These are phyloP conservation scores for Denticeps clupeoides DNA, from an alignment of 2,797 vertebrate species.

Conservation along the genomic window DNA sequence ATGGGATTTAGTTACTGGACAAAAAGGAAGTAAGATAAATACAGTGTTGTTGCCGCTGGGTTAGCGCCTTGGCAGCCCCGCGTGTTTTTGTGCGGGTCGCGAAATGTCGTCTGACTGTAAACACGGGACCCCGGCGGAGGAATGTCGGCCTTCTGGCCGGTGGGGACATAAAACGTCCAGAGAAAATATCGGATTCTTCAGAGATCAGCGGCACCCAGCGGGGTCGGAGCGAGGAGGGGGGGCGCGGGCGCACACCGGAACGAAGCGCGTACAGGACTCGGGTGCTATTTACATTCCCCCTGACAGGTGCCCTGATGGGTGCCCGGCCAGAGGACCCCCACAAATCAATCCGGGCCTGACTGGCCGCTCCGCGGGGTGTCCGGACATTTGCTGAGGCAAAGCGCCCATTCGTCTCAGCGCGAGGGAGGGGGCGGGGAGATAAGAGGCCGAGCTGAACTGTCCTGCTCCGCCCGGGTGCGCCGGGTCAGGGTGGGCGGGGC, in stretches of 20 bases:
- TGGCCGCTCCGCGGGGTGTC: conserved; percentile 57
- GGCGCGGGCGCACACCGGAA: conserved; percentile 8
- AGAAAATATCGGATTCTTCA: conserved; percentile 24
- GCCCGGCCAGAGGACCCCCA: conserved; percentile 41
- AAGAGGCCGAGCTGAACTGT: background rate
- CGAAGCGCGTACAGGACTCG: conserved; percentile 10
- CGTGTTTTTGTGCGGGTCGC: too few species aligned
- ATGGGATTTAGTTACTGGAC: too few species aligned
- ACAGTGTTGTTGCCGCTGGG: too few species aligned
- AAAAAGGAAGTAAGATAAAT: too few species aligned
- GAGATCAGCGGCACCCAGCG: conserved; percentile 10
- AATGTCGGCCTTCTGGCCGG: conserved; percentile 2
- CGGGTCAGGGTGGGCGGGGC: conserved; percentile 12
- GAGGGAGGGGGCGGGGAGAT: background rate
- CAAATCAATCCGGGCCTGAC: conserved; percentile 64
- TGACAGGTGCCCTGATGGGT: conserved; percentile 61
- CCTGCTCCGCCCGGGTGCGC: too few species aligned
- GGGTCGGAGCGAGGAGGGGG: conserved; percentile 13
- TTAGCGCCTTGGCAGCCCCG: too few species aligned
- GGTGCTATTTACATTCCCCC: conserved; percentile 43
- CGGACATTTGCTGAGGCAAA: conserved; percentile 61
- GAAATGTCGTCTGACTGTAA: background rate
- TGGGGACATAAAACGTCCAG: conserved; percentile 13
- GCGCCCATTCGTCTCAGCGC: conserved; percentile 33
- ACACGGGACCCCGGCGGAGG: background rate